Conservation (phyloP, 2,888 invertebrate genomes). For the Phytoseiulus persimilis region DNA sequence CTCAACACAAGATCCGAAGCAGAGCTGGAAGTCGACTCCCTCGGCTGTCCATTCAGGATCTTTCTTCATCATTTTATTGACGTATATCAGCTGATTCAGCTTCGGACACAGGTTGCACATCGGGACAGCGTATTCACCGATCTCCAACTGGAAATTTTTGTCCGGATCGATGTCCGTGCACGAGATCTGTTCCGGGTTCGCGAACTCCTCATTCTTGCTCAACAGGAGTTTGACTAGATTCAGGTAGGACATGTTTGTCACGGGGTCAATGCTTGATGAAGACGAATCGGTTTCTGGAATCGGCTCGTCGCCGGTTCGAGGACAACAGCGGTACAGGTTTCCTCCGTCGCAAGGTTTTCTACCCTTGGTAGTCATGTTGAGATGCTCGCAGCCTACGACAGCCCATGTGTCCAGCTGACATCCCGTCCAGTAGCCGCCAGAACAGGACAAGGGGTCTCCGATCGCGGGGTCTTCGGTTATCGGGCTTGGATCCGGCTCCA, state of each 20-base stretch:
- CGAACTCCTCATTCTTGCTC: neutral
- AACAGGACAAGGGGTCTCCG: neutral
- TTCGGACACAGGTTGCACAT: constrained; percentile 39
- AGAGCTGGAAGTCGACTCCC: constrained; percentile 18
- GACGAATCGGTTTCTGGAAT: too few relatives aligned
- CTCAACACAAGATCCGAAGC: constrained; percentile 24
- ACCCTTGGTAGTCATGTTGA: too few relatives aligned
- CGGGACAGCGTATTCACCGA: neutral
- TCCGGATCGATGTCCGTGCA: constrained; percentile 19
- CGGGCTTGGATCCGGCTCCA: too few relatives aligned
- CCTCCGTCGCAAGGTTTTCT: too few relatives aligned
- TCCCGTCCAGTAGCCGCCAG: neutral
- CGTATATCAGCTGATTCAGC: neutral
- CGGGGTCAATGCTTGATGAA: constrained; percentile 1
- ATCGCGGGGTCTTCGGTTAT: too few relatives aligned
- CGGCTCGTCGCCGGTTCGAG: too few relatives aligned
- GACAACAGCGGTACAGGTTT: too few relatives aligned
- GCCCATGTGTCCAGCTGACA: neutral
- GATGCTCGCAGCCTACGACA: constrained; percentile 14
- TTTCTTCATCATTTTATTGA: constrained; percentile 7
- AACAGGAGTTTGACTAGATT: constrained; percentile 30
- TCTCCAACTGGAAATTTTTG: neutral
- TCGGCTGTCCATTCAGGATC: neutral
- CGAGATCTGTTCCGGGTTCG: constrained; percentile 11
- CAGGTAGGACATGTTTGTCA: neutral